Conservation (phyloP, 2,888 invertebrate species). For the Catocala fraxini region DNA sequence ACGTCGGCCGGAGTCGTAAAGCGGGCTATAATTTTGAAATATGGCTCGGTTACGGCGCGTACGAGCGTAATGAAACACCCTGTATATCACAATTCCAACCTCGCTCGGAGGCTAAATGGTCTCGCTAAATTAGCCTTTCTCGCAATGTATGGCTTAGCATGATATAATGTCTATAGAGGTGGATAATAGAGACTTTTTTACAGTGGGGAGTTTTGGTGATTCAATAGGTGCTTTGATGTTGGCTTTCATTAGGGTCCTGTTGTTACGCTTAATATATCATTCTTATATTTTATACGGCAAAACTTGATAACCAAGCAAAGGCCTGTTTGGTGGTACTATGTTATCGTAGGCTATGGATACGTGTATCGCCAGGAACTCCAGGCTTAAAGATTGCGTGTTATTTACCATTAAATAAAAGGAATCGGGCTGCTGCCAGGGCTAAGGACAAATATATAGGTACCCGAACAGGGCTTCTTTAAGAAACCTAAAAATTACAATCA, state of each 20-base stretch:
- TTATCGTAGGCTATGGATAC: no score
- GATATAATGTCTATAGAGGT: constrained; percentile 53
- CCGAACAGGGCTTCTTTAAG: no score
- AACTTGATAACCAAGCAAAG: neutral
- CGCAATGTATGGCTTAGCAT: constrained; percentile 60
- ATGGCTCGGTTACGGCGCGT: constrained; percentile 73
- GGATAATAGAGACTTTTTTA: constrained; percentile 48
- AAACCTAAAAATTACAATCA: no score
- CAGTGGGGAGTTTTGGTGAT: neutral
- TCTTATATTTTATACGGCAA: neutral
- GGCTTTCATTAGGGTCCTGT: neutral
- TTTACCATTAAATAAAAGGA: no score
- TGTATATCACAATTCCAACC: constrained; percentile 78
- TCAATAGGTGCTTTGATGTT: constrained; percentile 6
- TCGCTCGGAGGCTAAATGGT: constrained; percentile 73
- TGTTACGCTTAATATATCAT: neutral
- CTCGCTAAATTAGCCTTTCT: constrained; percentile 69
- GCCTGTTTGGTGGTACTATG: no score
- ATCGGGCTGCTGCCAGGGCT: no score
- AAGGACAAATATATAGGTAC: no score
- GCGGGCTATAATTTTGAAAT: constrained; percentile 80
- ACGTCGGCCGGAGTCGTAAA: constrained; percentile 65
- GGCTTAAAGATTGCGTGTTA: no score
- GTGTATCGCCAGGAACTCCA: no score
- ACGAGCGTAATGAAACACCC: constrained; percentile 78